These are phyloP conservation scores for Gadopsis marmoratus DNA, from an alignment of 2,797 vertebrate species.

Conservation along the genomic window DNA sequence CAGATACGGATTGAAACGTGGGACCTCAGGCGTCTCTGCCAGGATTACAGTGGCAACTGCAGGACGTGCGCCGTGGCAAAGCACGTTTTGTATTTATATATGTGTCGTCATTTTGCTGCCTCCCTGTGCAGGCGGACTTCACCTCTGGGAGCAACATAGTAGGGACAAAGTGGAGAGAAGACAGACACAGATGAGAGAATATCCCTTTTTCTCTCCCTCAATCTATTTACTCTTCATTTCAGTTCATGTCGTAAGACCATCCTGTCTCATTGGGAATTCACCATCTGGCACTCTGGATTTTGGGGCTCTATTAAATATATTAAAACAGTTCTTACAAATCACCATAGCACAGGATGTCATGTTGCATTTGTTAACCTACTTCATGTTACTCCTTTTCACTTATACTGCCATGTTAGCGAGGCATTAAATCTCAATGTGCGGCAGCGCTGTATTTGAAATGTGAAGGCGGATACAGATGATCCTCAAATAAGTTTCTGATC, in stretches of 20 bases:
- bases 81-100: background rate
- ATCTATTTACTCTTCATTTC: constrained; percentile 36
- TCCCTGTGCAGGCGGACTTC: background rate
- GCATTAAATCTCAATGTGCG: background rate
- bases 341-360: constrained; percentile 1
- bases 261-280: constrained; percentile 47
- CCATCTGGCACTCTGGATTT: constrained; percentile 60
- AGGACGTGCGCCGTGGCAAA: background rate
- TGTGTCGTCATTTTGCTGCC: background rate
- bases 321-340: constrained; percentile 17
- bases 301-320: constrained; percentile 37
- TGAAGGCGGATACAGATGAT: background rate
- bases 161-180: background rate
- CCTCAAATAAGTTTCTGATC: constrained; percentile 8
- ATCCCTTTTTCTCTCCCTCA: background rate
- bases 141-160: constrained; percentile 17
- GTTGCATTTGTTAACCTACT: constrained; percentile 42
- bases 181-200: constrained; percentile 11
- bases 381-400: background rate
- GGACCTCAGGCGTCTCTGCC: constrained; percentile 23
- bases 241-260: constrained; percentile 36
- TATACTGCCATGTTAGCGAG: background rate
- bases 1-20: background rate
- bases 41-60: constrained; percentile 32
- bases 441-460: background rate